Evolutionary conservation across 2,113 vertebrate genomes (phyloP).

Genomic region (Trochalopteron elliotii): DNA sequence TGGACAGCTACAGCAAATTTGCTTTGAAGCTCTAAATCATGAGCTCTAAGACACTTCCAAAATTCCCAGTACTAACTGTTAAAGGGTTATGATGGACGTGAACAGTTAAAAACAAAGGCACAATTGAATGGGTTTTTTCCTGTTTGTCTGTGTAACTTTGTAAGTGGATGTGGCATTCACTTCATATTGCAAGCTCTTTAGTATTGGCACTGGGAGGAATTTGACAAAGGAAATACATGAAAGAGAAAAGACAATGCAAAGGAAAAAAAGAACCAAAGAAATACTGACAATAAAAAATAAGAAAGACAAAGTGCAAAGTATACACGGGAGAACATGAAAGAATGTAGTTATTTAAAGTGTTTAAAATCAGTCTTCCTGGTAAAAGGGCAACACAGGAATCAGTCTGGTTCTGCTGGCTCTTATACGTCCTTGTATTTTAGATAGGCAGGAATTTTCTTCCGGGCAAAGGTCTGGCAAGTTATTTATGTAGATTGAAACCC

Average conservation of each 20-base stretch:
- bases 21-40: background rate
- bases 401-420: background rate
- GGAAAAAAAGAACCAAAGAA: background rate
- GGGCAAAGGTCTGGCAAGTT: background rate
- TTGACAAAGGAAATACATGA: background rate
- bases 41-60: background rate
- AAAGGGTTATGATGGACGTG: background rate
- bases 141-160: background rate
- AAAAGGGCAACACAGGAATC: slow-evolving; percentile 1
- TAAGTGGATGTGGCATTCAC: background rate
- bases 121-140: background rate
- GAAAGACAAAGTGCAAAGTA: background rate
- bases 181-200: background rate
- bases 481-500: background rate
- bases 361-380: slow-evolving; percentile 22
- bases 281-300: background rate
- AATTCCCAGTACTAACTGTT: background rate
- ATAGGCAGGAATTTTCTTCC: background rate
- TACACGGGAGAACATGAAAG: background rate
- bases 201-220: background rate
- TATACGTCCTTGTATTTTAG: background rate
- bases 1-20: background rate
- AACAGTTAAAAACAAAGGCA: background rate
- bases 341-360: slow-evolving; percentile 10
- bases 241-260: background rate